Percentiles rank a stretch among this genome's conserved stretches.
These are phyloP conservation scores for Ctenodactylus gundi DNA, from an alignment of 2,113 vertebrate genomes.

Conservation along the genomic window DNA sequence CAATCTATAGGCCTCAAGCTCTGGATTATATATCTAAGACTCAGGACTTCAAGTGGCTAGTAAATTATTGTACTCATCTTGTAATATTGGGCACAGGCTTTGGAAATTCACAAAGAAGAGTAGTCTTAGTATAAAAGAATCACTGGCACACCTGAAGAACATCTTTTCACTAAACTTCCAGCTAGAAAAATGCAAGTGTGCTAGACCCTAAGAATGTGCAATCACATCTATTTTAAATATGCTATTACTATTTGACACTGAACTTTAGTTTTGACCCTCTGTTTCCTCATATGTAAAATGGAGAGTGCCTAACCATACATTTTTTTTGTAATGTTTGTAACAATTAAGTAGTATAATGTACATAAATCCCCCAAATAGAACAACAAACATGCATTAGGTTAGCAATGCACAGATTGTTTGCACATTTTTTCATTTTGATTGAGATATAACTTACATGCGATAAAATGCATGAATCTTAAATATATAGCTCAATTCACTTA, in stretches of 20 bases:
- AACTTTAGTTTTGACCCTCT: not conserved
- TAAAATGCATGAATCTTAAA: not conserved
- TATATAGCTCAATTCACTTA: not conserved
- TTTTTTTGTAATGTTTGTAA: not conserved
- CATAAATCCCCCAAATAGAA: not conserved
- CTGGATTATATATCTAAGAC: not conserved
- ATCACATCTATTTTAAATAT: not conserved
- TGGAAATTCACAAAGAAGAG: not conserved
- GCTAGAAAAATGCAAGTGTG: not conserved
- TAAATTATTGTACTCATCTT: not conserved
- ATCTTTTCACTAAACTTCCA: not conserved
- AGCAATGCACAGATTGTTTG: not conserved
- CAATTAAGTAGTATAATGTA: not conserved
- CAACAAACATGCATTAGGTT: not conserved
- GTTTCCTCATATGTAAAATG: not conserved
- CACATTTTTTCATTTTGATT: not conserved
- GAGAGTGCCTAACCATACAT: not conserved
- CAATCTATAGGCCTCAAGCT: not conserved
- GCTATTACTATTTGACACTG: not conserved
- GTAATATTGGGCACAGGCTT: not conserved
- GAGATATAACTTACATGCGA: not conserved
- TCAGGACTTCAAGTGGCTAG: fast-evolving
- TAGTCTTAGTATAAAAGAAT: not conserved
- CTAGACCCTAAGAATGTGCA: not conserved
- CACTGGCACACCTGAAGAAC: not conserved